Percentiles rank a stretch among this genome's conserved stretches.
Evolutionary conservation across 2,888 invertebrate genomes (phyloP).

Genomic region (Apamea crenata): DNA sequence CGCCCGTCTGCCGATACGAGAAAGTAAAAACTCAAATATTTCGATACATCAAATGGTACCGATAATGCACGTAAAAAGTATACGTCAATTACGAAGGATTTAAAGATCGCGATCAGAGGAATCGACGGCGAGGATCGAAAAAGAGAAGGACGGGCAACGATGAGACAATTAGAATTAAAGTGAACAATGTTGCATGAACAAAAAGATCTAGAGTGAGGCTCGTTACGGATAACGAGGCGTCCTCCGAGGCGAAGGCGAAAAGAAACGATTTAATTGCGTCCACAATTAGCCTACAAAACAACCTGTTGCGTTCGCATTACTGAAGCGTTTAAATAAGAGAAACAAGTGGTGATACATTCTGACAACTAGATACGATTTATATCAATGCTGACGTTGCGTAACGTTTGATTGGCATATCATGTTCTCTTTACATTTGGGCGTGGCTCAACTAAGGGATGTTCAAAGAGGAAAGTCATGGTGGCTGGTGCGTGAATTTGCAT

Average conservation of each 20-base stretch:
- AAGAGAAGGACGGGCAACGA: conserved; percentile 63
- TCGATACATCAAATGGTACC: conserved; percentile 70
- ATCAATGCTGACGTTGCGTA: conserved; percentile 43
- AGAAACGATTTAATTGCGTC: conserved; percentile 84
- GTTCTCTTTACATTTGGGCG: conserved; percentile 5
- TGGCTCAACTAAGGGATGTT: conserved; percentile 5
- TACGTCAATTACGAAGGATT: conserved; percentile 66
- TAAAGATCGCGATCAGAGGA: conserved; percentile 61
- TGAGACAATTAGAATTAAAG: conserved; percentile 74
- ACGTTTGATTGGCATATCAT: conserved; percentile 29
- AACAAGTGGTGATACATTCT: conserved; percentile 67
- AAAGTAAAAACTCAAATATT: conserved; percentile 81
- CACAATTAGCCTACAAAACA: conserved; percentile 85
- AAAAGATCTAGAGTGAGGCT: conserved; percentile 75
- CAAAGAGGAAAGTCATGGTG: conserved; percentile 25
- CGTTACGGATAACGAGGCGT: conserved; percentile 79
- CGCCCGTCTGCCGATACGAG: conserved; percentile 69
- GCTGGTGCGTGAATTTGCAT: conserved; percentile 37
- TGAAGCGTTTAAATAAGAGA: conserved; percentile 73
- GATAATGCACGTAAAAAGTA: conserved; percentile 66
- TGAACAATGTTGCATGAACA: conserved; percentile 76
- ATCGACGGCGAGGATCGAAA: conserved; percentile 56
- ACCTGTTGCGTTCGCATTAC: conserved; percentile 82
- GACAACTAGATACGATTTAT: conserved; percentile 53
- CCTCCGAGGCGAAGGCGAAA: conserved; percentile 77